phyloP scores from a whole-genome alignment of 2,797 vertebrate species.

The Poecilia picta region DNA sequence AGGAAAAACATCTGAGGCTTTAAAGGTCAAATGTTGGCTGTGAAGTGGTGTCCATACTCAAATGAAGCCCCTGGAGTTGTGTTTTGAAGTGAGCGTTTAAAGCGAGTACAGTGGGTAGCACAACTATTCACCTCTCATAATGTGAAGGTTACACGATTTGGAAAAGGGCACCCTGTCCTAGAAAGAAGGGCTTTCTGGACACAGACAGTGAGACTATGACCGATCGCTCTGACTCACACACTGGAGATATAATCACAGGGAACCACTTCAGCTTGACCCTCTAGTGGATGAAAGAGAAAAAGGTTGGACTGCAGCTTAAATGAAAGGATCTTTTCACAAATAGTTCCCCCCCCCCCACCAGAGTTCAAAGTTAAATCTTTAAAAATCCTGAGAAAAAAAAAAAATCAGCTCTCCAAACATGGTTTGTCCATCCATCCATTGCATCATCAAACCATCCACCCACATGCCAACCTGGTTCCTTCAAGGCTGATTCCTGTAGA shows the following conservation, averaged over 20 bases:
- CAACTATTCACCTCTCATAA: conserved; percentile 65
- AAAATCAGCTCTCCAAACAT: not conserved
- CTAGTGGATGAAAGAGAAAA: not conserved
- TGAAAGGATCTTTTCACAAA: not conserved
- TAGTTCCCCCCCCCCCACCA: not conserved
- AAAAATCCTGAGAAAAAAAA: not conserved
- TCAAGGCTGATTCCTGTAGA: not conserved
- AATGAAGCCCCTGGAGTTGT: conserved; percentile 65
- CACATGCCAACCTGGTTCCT: not conserved
- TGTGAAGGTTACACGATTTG: conserved; percentile 71
- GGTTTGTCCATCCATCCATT: not conserved
- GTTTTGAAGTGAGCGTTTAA: conserved; percentile 70
- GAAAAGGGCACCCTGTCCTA: conserved; percentile 64
- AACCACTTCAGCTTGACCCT: conserved; percentile 23
- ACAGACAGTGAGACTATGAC: conserved; percentile 17
- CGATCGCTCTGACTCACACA: conserved; percentile 13
- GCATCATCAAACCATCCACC: not conserved
- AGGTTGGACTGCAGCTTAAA: conserved; percentile 10
- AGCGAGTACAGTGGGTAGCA: conserved; percentile 71
- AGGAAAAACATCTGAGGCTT: conserved; percentile 61
- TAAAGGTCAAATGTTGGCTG: conserved; percentile 76
- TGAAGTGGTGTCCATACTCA: conserved; percentile 66
- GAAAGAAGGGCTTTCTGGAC: conserved; percentile 47
- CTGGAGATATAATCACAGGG: conserved; percentile 18
- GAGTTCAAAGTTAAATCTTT: not conserved